phyloP scores from a whole-genome alignment of 2,113 vertebrate genomes.

The Cynocephalus volans region DNA sequence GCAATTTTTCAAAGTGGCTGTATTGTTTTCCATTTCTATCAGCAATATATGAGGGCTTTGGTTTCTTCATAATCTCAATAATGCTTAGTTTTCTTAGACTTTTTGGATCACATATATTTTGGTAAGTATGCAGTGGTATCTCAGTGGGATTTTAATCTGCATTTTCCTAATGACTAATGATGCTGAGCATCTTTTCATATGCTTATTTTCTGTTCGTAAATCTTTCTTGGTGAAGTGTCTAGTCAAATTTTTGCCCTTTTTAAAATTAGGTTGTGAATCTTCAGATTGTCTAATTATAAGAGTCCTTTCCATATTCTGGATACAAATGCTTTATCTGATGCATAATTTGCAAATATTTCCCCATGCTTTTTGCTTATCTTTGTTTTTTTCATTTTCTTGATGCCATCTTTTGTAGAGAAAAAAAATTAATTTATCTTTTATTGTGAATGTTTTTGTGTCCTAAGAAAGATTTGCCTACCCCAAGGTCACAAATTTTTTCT shows the following conservation, averaged over 20 bases:
- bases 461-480: no score
- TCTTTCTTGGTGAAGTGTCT: neutral
- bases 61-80: neutral
- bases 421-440: conserved; percentile 4
- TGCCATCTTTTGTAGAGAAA: neutral
- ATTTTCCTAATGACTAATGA: conserved; percentile 15
- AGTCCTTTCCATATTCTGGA: neutral
- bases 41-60: neutral
- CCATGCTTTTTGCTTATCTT: neutral
- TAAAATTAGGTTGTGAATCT: neutral
- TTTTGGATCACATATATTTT: neutral
- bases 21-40: neutral
- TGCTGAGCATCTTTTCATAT: neutral
- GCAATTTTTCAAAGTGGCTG: neutral
- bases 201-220: neutral
- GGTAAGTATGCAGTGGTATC: neutral
- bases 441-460: neutral
- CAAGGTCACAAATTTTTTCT: neutral
- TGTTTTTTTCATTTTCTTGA: neutral
- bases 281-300: conserved; percentile 13
- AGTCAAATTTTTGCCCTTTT: neutral
- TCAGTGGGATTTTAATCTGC: neutral
- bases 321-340: neutral
- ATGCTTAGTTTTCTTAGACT: neutral
- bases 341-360: conserved; percentile 23